These are phyloP conservation scores for Idris sp. DNA, from an alignment of 1,140 invertebrate species.

Conservation along the genomic window DNA sequence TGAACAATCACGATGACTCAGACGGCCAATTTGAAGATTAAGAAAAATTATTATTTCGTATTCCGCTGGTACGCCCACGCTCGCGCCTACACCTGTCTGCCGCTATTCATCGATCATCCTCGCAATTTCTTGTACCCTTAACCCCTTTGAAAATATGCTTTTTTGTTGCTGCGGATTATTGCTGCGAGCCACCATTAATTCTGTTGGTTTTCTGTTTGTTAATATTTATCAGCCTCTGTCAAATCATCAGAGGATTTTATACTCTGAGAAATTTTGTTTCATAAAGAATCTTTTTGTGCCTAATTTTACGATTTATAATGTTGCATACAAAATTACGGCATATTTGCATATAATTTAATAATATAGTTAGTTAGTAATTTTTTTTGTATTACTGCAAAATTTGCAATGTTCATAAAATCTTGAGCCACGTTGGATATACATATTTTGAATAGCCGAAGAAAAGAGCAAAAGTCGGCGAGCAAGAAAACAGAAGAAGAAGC, in stretches of 20 bases:
- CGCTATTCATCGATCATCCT: slow-evolving; percentile 30
- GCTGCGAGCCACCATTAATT: no score
- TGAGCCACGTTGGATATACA: no score
- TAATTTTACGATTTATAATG: no score
- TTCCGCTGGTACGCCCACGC: slow-evolving; percentile 26
- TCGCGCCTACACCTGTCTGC: slow-evolving; percentile 46
- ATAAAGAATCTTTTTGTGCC: no score
- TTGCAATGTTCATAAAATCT: no score
- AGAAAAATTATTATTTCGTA: slow-evolving; percentile 36
- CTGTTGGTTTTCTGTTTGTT: background rate
- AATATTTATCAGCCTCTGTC: slow-evolving; percentile 17
- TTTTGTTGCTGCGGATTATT: slow-evolving; percentile 8
- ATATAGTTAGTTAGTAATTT: no score
- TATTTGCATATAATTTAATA: no score
- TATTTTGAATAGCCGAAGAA: slow-evolving; percentile 22
- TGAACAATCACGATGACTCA: slow-evolving; percentile 48
- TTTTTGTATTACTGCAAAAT: no score
- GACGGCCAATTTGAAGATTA: slow-evolving; percentile 25
- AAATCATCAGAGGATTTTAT: slow-evolving; percentile 1
- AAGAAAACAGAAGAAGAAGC: slow-evolving; percentile 15
- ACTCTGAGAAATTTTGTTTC: no score
- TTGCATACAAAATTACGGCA: background rate
- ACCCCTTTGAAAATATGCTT: no score
- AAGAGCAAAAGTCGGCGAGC: slow-evolving; percentile 13
- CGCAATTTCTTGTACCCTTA: slow-evolving; percentile 10